phyloP scores from a whole-genome alignment of 2,113 vertebrate genomes.

The Eudorcas thomsonii region DNA sequence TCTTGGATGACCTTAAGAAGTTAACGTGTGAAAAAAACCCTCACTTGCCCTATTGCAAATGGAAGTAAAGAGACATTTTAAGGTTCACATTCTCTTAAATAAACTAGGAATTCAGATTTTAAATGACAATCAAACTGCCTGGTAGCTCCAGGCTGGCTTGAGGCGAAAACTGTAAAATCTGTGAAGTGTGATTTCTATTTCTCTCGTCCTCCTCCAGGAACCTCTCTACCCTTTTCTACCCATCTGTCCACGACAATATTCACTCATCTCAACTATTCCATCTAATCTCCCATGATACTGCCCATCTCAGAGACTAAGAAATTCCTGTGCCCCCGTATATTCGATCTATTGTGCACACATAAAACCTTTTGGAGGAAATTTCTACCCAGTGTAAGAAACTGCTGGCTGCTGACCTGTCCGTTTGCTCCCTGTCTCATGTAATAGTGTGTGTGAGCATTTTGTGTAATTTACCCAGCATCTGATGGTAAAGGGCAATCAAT shows the following conservation, averaged over 20 bases:
- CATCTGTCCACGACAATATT: background rate
- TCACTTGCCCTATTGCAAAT: background rate
- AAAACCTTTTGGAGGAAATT: background rate
- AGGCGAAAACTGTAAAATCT: slow-evolving; percentile 48
- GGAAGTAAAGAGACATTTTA: background rate
- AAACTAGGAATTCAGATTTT: slow-evolving; percentile 33
- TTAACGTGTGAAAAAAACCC: background rate
- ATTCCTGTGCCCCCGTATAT: background rate
- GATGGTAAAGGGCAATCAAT: background rate
- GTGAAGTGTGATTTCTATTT: slow-evolving; percentile 2
- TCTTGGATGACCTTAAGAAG: background rate
- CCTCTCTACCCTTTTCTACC: background rate
- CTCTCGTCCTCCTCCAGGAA: background rate
- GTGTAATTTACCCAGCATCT: background rate
- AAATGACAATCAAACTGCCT: background rate
- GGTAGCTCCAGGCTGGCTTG: background rate
- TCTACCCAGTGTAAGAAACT: background rate
- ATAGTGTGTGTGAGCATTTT: background rate
- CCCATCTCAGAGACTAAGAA: background rate
- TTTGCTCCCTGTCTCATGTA: background rate
- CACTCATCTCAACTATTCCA: background rate
- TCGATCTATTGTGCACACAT: background rate
- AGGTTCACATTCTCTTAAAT: slow-evolving; percentile 1
- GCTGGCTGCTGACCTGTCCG: background rate
- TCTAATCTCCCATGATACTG: background rate